phyloP scores from a whole-genome alignment of 2,888 invertebrate species.

The Morpho achilles region DNA sequence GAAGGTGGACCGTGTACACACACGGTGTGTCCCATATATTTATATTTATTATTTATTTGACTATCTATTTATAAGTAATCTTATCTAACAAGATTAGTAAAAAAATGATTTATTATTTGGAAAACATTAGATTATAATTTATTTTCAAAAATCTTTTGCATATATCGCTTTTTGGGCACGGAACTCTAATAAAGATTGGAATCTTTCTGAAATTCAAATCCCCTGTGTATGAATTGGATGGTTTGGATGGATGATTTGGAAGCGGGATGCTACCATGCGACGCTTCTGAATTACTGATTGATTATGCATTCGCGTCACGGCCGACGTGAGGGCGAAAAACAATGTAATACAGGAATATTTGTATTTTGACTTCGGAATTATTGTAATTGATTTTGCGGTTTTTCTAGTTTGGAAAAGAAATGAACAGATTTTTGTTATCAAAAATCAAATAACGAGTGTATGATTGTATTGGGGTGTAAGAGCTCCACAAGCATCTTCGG shows the following conservation, averaged over 20 bases:
- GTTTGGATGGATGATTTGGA: slow-evolving; percentile 12
- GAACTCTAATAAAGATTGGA: slow-evolving; percentile 46
- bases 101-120: too few relatives aligned
- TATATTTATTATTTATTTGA: too few relatives aligned
- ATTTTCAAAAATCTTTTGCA: too few relatives aligned
- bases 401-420: not conserved
- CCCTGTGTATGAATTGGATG: slow-evolving; percentile 48
- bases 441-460: too few relatives aligned
- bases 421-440: too few relatives aligned
- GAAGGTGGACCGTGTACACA: too few relatives aligned
- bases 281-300: slow-evolving; percentile 71
- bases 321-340: slow-evolving; percentile 56
- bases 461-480: too few relatives aligned
- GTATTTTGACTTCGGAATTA: slow-evolving; percentile 27
- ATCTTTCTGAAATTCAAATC: slow-evolving; percentile 68
- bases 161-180: not conserved
- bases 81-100: too few relatives aligned
- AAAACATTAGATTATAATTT: too few relatives aligned
- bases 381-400: slow-evolving; percentile 15
- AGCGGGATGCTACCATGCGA: slow-evolving; percentile 33
- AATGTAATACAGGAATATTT: slow-evolving; percentile 37
- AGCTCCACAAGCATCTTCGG: too few relatives aligned
- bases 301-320: slow-evolving; percentile 73
- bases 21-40: too few relatives aligned
- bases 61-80: too few relatives aligned